Evolutionary conservation across 2,113 vertebrate species (phyloP), one percentile per base, ranked within the genome.

Genomic region (Sorex araneus): DNA sequence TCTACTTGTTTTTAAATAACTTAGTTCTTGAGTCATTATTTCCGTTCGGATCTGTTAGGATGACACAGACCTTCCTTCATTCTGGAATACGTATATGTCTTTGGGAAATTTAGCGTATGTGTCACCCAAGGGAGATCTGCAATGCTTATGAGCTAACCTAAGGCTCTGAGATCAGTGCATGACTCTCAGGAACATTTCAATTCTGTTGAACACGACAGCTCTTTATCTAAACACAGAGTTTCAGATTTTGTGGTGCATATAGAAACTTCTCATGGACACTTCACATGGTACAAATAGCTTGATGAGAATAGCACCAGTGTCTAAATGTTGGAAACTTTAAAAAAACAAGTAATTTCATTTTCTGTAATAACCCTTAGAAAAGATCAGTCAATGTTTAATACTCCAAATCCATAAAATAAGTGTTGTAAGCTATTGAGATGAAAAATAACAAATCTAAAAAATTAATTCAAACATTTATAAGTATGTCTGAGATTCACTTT

Each of bases 401-500:
- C 40, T 40, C 40, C 40, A 40, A 40, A 4, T 7, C 40, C 40
- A 3, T 40, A 40, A 40, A 40, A 7, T 4, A 40, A 7, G 40
- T 40, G 40, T 73, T 83, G 67, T 27, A 90, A 69, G 74, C 71
- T 92, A 36, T 45, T 86, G 60, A 82, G 50, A 76, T 76, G n/a
- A 70, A 85, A 86, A 74, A 67, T 32, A 34, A 18, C 15, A 67
- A 82, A 90, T 84, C 57, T 25, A 7, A 74, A 82, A 92, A 95
- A 73, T 47, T 47, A 80, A 12, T n/a, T 92, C 19, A 87, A 88
- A 80, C 43, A 8, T 85, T 67, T 67, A 71, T 81, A 90, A 43
- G 67, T 12, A 87, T 92, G 78, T 89, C 47, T 75, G 16, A 89
- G 23, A 75, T 80, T 79, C 25, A 32, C 25, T 89, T 92, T 90